Base-by-base conservation (phyloP, 2,888 invertebrate genomes). In the Caenorhabditis wallacei region DNA sequence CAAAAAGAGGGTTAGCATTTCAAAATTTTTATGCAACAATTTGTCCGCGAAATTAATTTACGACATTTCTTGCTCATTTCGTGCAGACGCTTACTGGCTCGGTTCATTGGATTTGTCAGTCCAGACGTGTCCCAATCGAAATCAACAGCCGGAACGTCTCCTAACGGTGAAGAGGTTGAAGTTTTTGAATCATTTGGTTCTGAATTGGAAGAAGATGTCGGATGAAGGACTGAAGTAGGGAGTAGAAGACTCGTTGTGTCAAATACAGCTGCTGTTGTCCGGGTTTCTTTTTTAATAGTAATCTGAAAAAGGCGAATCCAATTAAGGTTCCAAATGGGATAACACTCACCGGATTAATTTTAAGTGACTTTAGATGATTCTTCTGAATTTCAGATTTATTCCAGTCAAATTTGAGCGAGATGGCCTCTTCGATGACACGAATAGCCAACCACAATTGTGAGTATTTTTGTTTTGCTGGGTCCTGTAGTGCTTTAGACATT, bases 121-220 rank as follows among this genome's bases (percentile, higher is more conserved):
- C 90, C 90, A 10, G 89, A 86, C 10, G 85, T 74, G 40, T 80
- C 83, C 90, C 90, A 90, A 64, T 90, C 88, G 68, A 90, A 90
- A 59, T 88, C 85, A 18, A 84, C 90, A 24, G 89, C 89, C 11
- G 88, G 88, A 16, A 89, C 88, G 13, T 51, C 51, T 11, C 43
- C 35, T 3, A 46, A 48, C 18, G 64, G 61, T 8, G 68, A 54
- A 11, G 63, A 16, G 0, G 46, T 30, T 10, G 76, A 26, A 16
- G 30, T 48, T 18, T 37, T 43, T 16, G 48, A 64, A 51, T 43
- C 11, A 18, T 61, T 18, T 0, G 48, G n/a, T 10, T 40, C 40
- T 8, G 66, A 22, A 20, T 54, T 46, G 18, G 24, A 5, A 10
- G 69, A 46, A 20, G 54, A 56, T 59, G 30, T 30, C 37, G 68